Percentiles rank a stretch among this genome's conserved stretches.
Conservation (phyloP, 2,888 invertebrate species). For the Synergus japonicus region DNA sequence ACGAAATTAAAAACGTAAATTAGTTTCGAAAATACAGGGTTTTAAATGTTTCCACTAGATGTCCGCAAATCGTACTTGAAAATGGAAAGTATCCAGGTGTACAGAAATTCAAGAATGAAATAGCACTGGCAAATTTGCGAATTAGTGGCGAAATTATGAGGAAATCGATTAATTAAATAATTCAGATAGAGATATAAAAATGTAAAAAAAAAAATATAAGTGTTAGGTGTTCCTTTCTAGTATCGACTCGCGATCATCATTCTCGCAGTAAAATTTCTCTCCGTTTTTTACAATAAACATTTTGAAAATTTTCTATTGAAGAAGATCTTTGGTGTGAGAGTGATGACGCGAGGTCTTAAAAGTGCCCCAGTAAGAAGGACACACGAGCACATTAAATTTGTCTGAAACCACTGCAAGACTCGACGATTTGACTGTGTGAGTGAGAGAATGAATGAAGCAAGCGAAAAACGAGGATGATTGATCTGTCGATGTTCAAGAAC, state of each 20-base stretch:
- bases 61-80: conserved; percentile 23
- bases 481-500: conserved; percentile 16
- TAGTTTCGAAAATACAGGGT: conserved; percentile 37
- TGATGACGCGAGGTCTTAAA: conserved; percentile 10
- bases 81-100: conserved; percentile 33
- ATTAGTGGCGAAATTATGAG: neutral
- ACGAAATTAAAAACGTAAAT: conserved; percentile 17
- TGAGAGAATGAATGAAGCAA: conserved; percentile 11
- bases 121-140: neutral
- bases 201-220: conserved; percentile 23
- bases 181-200: conserved; percentile 24
- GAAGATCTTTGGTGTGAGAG: conserved; percentile 16
- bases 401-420: conserved; percentile 10
- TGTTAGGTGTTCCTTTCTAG: conserved; percentile 40
- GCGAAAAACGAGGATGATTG: conserved; percentile 5
- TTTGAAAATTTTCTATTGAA: neutral
- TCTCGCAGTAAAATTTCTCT: conserved; percentile 4
- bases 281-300: neutral
- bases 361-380: conserved; percentile 39
- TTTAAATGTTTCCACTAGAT: conserved; percentile 19
- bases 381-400: conserved; percentile 23
- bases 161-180: neutral
- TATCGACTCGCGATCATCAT: conserved; percentile 1
- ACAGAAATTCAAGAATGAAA: conserved; percentile 15
- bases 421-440: conserved; percentile 29